A percentile compares a stretch with the other conserved stretches of the same genome.
phyloP scores from a whole-genome alignment of 2,888 invertebrate genomes.

The Rhogogaster chlorosoma region DNA sequence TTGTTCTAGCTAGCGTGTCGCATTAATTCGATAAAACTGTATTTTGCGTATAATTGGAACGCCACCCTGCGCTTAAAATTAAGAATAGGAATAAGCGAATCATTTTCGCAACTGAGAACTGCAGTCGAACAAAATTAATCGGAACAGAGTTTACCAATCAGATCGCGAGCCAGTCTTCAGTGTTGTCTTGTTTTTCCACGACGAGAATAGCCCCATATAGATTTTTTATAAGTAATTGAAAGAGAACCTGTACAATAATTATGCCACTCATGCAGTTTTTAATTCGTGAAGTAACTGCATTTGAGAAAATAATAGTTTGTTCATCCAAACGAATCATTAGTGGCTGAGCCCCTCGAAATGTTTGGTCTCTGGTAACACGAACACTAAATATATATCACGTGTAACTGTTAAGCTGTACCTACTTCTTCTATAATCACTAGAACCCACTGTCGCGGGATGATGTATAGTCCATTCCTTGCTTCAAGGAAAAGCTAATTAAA shows the following conservation, averaged over 20 bases:
- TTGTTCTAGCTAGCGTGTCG: too few relatives aligned
- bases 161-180: not conserved
- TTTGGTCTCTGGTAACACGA: not conserved
- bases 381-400: constrained; percentile 9
- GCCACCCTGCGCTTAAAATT: not conserved
- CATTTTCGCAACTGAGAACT: not conserved
- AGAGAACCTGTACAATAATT: not conserved
- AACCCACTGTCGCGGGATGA: constrained; percentile 12
- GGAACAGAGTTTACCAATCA: not conserved
- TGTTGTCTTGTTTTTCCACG: not conserved
- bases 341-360: not conserved
- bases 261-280: not conserved
- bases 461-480: constrained; percentile 60
- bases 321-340: constrained; percentile 8
- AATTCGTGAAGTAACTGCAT: not conserved
- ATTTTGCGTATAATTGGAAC: too few relatives aligned
- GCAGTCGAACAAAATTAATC: not conserved
- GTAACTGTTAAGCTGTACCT: not conserved
- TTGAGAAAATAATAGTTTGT: not conserved
- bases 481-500: constrained; percentile 66
- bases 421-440: constrained; percentile 13
- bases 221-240: not conserved
- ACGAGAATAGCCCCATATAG: not conserved
- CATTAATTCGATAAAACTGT: too few relatives aligned
- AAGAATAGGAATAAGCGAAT: not conserved